These are phyloP conservation scores for Catonia carolina DNA, from an alignment of 2,888 invertebrate species.

Conservation along the genomic window DNA sequence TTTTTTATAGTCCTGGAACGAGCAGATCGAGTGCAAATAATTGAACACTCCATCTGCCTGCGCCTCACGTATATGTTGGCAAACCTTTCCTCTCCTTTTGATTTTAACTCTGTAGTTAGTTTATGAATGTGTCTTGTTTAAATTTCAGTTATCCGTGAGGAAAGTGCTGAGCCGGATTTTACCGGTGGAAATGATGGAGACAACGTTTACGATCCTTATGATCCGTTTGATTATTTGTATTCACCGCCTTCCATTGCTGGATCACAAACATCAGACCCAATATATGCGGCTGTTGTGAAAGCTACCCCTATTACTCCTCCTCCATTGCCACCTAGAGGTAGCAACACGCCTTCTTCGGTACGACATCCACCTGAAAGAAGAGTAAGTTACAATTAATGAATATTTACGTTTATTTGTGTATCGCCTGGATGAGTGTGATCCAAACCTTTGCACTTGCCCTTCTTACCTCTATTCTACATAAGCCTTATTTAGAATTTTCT, in stretches of 20 bases:
- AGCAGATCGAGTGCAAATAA: no score
- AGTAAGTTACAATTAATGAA: conserved; percentile 7
- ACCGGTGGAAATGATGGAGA: conserved; percentile 48
- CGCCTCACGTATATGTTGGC: no score
- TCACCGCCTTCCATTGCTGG: conserved; percentile 55
- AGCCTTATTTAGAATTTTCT: no score
- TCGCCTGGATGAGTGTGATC: no score
- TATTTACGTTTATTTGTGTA: not conserved
- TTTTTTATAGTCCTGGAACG: no score
- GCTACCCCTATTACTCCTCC: conserved; percentile 26
- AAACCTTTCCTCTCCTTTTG: no score
- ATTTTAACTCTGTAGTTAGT: no score
- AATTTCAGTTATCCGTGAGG: conserved; percentile 38
- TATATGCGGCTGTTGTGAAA: conserved; percentile 60
- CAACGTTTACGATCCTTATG: conserved; percentile 67
- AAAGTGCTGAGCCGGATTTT: conserved; percentile 48
- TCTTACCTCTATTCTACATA: no score
- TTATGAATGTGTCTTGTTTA: not conserved
- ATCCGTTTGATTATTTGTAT: conserved; percentile 72
- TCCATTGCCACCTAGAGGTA: conserved; percentile 31
- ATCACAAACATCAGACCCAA: conserved; percentile 55
- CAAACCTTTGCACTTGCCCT: no score
- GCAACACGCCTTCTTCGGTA: conserved; percentile 21
- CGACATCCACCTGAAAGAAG: conserved; percentile 19
- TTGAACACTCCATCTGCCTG: no score